Evolutionary conservation across 2,113 vertebrate genomes (phyloP), one percentile per base, ranked within the genome.

Genomic region (Engystomops pustulosus): DNA sequence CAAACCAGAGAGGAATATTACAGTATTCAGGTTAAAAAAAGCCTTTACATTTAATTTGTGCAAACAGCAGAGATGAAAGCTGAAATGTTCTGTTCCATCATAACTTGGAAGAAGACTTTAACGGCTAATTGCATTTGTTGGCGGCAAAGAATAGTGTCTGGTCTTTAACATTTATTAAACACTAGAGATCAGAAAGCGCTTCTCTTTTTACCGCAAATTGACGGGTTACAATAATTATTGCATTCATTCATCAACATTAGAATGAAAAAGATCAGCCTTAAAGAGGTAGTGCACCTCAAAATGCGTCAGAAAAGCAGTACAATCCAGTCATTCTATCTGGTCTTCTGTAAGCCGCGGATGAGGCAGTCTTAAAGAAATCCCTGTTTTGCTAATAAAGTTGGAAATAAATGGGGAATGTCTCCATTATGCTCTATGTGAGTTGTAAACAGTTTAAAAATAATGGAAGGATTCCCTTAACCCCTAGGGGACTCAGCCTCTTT

Each of bases 21-120:
- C 38, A 23, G 36, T 60, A 15, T 41, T 25, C 49, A 78, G 53
- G 32, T 78, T 58, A 38, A 38, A 60, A 58, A 78, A 78, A 58
- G 32, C 14, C 32, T 58, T 77, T 58, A 58, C 75, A 58, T 58
- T 58, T 23, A 58, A 60, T 78, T 78, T 41, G 34, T 60, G 75
- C 32, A 60, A 78, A 41, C 41, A 49, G 51, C 17, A 38, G 36
- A 78, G 75, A 58, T 78, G 51, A 78, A 78, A 78, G 53, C 36
- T 30, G 25, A 78, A 60, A 60, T 53, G 47, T 51, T 76, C 72
- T n/a, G 47, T 53, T 76, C 72, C 47, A 34, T 76, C 72, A 53
- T 53, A 76, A 76, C 47, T 32, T 30, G 27, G 45, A 27, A 53
- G 45, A 53, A 76, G 8, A 76, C 45, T 76, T 20, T 76, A 76